These are phyloP conservation scores for Conistra vaccinii DNA, from an alignment of 2,888 invertebrate species.

Conservation along the genomic window DNA sequence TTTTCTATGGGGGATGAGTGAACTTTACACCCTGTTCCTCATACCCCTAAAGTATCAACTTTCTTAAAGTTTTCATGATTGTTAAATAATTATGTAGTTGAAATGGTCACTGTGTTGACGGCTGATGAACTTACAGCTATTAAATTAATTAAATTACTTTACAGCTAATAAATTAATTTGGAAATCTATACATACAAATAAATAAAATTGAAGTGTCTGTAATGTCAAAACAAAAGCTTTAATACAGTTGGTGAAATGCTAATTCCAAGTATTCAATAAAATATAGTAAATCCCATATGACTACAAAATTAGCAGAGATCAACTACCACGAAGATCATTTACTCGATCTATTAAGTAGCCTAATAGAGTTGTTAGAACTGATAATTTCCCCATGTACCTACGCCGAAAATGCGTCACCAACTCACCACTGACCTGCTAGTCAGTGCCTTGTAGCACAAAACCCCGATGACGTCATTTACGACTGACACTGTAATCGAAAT, in stretches of 20 bases:
- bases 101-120: background rate
- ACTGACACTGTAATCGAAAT: conserved; percentile 55
- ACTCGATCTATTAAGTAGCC: background rate
- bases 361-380: background rate
- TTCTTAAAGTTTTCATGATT: background rate
- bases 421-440: conserved; percentile 14
- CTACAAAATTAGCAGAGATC: conserved; percentile 17
- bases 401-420: conserved; percentile 33
- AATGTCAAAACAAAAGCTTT: no score
- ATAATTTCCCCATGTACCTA: conserved; percentile 10
- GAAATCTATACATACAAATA: no score
- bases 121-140: background rate
- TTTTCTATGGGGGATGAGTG: no score
- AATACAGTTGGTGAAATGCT: conserved; percentile 12
- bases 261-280: background rate
- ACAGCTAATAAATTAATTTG: background rate
- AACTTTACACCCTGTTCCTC: no score
- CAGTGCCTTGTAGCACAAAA: conserved; percentile 28
- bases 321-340: conserved; percentile 20
- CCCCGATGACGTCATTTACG: conserved; percentile 49
- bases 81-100: background rate
- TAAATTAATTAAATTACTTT: conserved; percentile 8
- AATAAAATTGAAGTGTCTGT: no score
- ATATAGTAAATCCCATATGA: conserved; percentile 13
- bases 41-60: no score